Percentiles rank a stretch among this genome's conserved stretches.
These are phyloP conservation scores for Phylloscopus trochiloides DNA, from an alignment of 2,113 vertebrate genomes.

Conservation along the genomic window DNA sequence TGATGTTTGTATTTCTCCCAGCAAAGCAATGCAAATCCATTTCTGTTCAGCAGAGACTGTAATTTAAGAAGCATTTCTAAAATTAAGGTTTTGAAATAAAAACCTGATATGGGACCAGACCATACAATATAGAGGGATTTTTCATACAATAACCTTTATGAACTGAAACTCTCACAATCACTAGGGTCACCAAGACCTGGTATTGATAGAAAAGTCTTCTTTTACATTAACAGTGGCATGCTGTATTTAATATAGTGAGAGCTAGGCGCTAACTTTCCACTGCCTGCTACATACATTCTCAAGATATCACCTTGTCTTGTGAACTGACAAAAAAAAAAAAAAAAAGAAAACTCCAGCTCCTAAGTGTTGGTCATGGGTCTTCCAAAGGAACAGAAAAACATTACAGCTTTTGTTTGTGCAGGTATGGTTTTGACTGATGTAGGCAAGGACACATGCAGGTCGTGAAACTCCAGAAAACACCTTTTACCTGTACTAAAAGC, in stretches of 20 bases:
- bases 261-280: background rate
- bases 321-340: background rate
- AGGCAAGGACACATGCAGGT: fast-evolving
- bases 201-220: background rate
- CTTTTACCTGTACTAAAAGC: background rate
- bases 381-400: background rate
- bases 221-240: fast-evolving
- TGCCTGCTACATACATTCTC: background rate
- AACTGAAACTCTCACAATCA: background rate
- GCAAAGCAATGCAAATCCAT: fast-evolving
- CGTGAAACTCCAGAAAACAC: background rate
- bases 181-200: background rate
- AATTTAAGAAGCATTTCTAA: background rate
- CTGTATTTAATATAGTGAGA: background rate
- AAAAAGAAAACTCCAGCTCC: background rate
- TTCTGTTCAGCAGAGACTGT: background rate
- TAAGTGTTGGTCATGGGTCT: fast-evolving
- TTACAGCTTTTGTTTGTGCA: background rate
- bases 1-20: background rate
- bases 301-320: background rate
- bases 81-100: background rate
- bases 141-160: background rate
- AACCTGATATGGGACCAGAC: background rate
- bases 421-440: background rate
- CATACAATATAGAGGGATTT: background rate